Evolutionary conservation across 2,888 invertebrate genomes (phyloP), one percentile per base, ranked within the genome.

Genomic region (Caenorhabditis parvicauda): DNA sequence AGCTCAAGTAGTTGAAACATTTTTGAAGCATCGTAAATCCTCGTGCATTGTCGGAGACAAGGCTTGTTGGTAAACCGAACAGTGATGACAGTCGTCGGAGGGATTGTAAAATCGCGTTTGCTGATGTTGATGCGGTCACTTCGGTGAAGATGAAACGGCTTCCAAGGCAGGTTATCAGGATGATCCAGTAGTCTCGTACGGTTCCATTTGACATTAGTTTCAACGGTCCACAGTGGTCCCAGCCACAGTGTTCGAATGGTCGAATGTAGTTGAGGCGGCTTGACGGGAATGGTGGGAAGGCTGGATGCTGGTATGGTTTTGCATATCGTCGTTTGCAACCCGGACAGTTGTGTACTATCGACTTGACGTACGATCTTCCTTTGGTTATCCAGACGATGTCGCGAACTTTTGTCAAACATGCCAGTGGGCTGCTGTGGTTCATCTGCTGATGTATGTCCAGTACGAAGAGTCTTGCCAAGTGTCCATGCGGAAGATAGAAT

Each of bases 161-260:
- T 1, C 48, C 25, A 9, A 58, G 22, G 17, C 58, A 58, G 1
- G 58, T 58, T 22, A 38, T 42, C 1, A 58, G 17, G 0, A 58
- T 1, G 17, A 58, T 35, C 48, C 49, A 58, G n/a, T 38, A 48
- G 12, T 58, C 44, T 2, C 14, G 17, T 0, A 44, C 39, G 3
- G 39, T 14, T 4, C 14, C 35, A 24, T 25, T 7, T 12, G 25
- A 28, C 2, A 1, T 28, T 0, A 81, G 51, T 17, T 63, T 57
- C 17, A 73, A 70, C 0, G 81, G 81, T 4, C 82, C 81, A 25
- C 74, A 76, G n/a, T 70, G 76, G 47, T 81, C 81, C 5, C 79
- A 58, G 21, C 77, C 81, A 43, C 60, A 42, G 35, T 67, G 60
- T 0, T 59, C 37, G 59, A 82, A 82, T 6, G 80, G 73, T 19